Conservation (phyloP, 2,888 invertebrate genomes). For the Drosophila imparisetae region DNA sequence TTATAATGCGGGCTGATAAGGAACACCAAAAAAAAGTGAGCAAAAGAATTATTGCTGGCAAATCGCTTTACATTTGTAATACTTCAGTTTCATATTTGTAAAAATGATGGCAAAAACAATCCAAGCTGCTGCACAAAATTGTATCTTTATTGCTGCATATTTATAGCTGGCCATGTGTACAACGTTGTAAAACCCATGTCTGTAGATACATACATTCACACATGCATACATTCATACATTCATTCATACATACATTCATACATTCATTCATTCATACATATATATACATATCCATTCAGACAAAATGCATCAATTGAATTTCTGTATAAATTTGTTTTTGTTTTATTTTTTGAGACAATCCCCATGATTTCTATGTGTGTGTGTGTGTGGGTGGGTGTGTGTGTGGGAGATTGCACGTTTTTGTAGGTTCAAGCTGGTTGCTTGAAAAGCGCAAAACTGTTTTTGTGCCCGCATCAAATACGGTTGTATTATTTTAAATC, state of each 20-base stretch:
- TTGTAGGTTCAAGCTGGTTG: constrained; percentile 39
- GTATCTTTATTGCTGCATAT: constrained; percentile 70
- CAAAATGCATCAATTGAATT: constrained; percentile 67
- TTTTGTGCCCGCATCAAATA: constrained; percentile 59
- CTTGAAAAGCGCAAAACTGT: constrained; percentile 65
- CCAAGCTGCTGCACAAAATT: constrained; percentile 57
- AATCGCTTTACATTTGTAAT: constrained; percentile 72
- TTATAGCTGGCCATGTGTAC: constrained; percentile 38
- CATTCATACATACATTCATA: not conserved
- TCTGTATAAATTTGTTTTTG: constrained; percentile 40
- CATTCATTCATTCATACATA: not conserved
- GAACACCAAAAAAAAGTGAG: too few species aligned
- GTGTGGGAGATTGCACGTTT: constrained; percentile 24
- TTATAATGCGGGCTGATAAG: not conserved
- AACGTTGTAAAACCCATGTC: constrained; percentile 9
- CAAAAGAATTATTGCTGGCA: constrained; percentile 47
- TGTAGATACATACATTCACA: constrained; percentile 13
- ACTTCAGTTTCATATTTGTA: constrained; percentile 60
- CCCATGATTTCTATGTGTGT: constrained; percentile 22
- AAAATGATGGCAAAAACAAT: constrained; percentile 50
- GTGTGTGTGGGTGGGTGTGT: constrained; percentile 23
- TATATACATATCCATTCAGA: constrained; percentile 21
- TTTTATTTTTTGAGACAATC: constrained; percentile 42
- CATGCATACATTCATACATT: constrained; percentile 13
- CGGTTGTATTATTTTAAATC: constrained; percentile 74